Conservation (phyloP, 2,113 vertebrate species). For the Ptyas mucosa region DNA sequence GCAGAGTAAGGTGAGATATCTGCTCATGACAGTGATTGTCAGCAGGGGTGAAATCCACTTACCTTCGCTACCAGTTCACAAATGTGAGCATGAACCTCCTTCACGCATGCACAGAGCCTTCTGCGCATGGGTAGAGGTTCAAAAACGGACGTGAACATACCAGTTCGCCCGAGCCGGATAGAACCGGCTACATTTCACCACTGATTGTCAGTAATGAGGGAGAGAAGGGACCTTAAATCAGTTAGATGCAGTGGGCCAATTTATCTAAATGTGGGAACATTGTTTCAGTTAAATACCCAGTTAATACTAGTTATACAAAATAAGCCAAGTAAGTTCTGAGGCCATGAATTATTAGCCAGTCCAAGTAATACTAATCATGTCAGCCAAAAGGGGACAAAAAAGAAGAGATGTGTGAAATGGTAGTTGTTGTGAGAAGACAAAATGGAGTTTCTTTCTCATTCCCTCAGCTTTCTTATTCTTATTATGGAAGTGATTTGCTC, state of each 20-base stretch:
- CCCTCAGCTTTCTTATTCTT: neutral
- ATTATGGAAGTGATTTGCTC: neutral
- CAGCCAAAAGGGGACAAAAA: neutral
- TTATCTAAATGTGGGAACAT: neutral
- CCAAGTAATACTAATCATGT: neutral
- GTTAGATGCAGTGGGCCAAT: neutral
- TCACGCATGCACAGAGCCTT: no score
- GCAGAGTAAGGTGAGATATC: neutral
- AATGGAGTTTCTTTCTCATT: neutral
- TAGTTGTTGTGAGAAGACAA: neutral
- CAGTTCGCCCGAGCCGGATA: no score
- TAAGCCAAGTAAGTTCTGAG: neutral
- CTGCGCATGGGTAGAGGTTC: no score
- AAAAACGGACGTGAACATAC: no score
- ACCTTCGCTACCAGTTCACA: no score
- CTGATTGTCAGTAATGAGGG: neutral
- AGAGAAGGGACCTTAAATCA: neutral
- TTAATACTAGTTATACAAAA: neutral
- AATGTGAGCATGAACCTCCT: no score
- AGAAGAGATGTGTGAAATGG: neutral
- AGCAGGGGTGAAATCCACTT: no score
- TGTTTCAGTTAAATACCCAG: neutral
- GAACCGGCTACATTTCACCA: no score
- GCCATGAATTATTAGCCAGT: neutral
- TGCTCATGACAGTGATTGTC: neutral